A percentile compares a stretch with the other conserved stretches of the same genome.
phyloP scores from a whole-genome alignment of 2,888 invertebrate species.

The Parnassius smintheus region DNA sequence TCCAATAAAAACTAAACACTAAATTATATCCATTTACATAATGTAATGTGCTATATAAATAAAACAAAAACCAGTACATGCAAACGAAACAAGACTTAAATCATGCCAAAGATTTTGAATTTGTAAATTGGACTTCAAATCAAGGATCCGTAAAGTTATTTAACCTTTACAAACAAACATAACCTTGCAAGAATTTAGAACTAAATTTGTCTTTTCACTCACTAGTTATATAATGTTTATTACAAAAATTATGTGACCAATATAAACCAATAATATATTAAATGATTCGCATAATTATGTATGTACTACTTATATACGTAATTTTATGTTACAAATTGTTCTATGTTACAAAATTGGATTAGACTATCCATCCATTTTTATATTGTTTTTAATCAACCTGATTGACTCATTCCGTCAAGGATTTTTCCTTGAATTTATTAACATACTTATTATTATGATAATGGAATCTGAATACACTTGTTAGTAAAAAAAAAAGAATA shows the following conservation, averaged over 20 bases:
- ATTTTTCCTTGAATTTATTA: conserved; percentile 20
- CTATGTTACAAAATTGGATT: too few species aligned
- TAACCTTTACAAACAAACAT: neutral
- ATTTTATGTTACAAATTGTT: too few species aligned
- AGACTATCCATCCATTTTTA: neutral
- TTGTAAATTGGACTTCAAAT: neutral
- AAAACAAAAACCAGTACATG: neutral
- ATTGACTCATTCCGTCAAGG: conserved; percentile 17
- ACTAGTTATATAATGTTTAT: too few species aligned
- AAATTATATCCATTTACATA: too few species aligned
- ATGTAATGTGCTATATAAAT: too few species aligned
- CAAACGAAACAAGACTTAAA: conserved; percentile 7
- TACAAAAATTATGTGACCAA: too few species aligned
- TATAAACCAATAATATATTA: too few species aligned
- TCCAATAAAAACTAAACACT: too few species aligned
- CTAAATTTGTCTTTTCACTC: too few species aligned
- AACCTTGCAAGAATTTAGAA: too few species aligned
- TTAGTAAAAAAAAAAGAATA: neutral
- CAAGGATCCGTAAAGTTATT: conserved; percentile 7
- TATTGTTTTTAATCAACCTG: conserved; percentile 13
- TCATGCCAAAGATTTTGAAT: conserved; percentile 16
- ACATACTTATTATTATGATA: conserved; percentile 8
- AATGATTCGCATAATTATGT: too few species aligned
- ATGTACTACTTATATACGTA: too few species aligned
- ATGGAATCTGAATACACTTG: neutral